Evolutionary conservation across 2,888 invertebrate species (phyloP).

Genomic region (Notodromas monacha): DNA sequence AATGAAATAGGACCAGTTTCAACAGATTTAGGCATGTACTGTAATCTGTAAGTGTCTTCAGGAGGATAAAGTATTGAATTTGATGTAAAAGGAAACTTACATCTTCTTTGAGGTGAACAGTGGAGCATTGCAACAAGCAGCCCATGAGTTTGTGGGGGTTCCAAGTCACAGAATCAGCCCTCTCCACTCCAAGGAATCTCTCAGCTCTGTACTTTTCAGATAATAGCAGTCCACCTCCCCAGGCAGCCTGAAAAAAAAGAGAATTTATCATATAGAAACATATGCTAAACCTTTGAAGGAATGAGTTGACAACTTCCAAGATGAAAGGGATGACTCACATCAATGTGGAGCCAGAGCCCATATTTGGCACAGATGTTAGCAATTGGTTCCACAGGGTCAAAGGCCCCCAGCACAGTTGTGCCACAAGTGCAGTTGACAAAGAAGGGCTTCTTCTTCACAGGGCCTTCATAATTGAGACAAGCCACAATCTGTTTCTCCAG

Average conservation of each 20-base stretch:
- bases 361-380: constrained; percentile 85
- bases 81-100: too few relatives aligned
- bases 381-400: constrained; percentile 66
- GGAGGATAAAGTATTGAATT: too few relatives aligned
- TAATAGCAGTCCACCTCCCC: constrained; percentile 21
- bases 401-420: constrained; percentile 85
- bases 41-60: too few relatives aligned
- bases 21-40: too few relatives aligned
- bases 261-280: constrained; percentile 5
- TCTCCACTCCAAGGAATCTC: constrained; percentile 36
- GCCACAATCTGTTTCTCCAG: constrained; percentile 52
- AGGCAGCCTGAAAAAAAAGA: constrained; percentile 18
- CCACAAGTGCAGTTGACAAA: constrained; percentile 85
- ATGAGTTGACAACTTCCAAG: too few relatives aligned
- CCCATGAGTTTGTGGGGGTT: constrained; percentile 87
- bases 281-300: not conserved
- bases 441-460: constrained; percentile 65
- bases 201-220: not conserved
- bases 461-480: too few relatives aligned
- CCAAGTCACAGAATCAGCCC: constrained; percentile 74
- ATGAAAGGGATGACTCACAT: constrained; percentile 23
- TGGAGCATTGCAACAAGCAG: constrained; percentile 18
- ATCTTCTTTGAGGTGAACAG: constrained; percentile 65
- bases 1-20: too few relatives aligned
- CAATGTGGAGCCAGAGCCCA: constrained; percentile 83